These are phyloP conservation scores for Spongilla lacustris DNA, from an alignment of 37 sponge, comb jelly and placozoan species.

Conservation along the genomic window DNA sequence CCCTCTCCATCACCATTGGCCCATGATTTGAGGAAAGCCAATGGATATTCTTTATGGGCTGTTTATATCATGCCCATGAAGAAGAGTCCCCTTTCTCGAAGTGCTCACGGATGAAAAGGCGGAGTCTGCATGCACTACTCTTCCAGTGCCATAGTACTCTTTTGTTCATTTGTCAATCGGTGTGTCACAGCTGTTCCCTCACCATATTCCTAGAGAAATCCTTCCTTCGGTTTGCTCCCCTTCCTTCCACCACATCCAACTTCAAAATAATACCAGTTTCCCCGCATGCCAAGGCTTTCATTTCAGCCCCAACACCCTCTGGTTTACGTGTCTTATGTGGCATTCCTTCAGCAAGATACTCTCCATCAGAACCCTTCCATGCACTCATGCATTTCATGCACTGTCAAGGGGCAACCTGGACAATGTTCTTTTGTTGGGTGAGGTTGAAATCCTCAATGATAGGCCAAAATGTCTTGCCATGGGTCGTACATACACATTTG, in stretches of 20 bases:
- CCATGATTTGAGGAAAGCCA: not conserved
- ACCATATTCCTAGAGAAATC: not conserved
- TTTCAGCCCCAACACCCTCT: not conserved
- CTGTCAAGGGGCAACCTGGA: not conserved
- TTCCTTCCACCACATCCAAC: not conserved
- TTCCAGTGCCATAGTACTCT: not conserved
- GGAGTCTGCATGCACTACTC: not conserved
- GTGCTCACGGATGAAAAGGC: not conserved
- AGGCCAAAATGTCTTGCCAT: not conserved
- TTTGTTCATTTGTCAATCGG: not conserved
- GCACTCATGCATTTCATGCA: not conserved
- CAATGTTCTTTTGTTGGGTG: not conserved
- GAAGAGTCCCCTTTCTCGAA: not conserved
- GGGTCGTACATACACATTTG: not conserved
- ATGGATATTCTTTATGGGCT: not conserved
- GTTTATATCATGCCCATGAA: not conserved
- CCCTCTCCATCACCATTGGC: not conserved
- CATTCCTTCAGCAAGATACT: not conserved
- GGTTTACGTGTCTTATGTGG: not conserved
- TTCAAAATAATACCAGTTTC: slow-evolving; percentile 1
- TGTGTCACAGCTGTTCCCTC: not conserved
- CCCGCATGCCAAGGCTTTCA: not conserved
- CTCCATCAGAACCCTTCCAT: not conserved
- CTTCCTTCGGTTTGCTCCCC: not conserved
- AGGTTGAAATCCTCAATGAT: not conserved